phyloP scores from a whole-genome alignment of 2,888 invertebrate genomes.

The Schizotus pectinicornis region DNA sequence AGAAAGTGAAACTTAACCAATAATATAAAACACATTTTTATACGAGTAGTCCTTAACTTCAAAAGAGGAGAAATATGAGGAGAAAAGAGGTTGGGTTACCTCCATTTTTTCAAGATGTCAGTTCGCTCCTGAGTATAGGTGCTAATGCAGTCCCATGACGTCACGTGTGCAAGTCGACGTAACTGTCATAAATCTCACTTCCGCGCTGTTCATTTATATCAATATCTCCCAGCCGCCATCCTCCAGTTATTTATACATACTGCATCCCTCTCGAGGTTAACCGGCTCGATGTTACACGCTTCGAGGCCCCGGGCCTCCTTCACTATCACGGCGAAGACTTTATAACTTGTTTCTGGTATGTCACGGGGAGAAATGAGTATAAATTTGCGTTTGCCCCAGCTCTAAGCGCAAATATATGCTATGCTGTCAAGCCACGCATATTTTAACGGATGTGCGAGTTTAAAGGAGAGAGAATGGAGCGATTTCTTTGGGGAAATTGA shows the following conservation, averaged over 20 bases:
- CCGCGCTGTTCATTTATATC: conserved; percentile 35
- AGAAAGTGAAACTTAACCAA: too few relatives aligned
- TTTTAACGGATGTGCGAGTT: conserved; percentile 25
- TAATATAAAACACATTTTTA: too few relatives aligned
- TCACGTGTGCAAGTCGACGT: conserved; percentile 3
- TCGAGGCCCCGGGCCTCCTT: conserved; percentile 4
- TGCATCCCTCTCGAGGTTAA: conserved; percentile 28
- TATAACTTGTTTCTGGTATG: conserved; percentile 29
- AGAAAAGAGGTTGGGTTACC: too few relatives aligned
- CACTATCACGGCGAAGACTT: conserved; percentile 26
- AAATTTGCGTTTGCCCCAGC: conserved; percentile 25
- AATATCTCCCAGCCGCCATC: conserved; percentile 26
- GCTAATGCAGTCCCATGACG: too few relatives aligned
- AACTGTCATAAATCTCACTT: conserved; percentile 35
- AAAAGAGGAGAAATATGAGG: too few relatives aligned
- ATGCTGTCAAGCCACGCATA: conserved; percentile 23
- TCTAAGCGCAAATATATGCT: conserved; percentile 20
- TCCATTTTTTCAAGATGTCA: too few relatives aligned
- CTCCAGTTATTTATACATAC: conserved; percentile 25
- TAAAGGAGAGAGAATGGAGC: conserved; percentile 1
- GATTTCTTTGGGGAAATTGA: too few relatives aligned
- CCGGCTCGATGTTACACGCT: conserved; percentile 11
- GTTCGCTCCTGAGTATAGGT: too few relatives aligned
- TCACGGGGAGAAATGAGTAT: conserved; percentile 27
- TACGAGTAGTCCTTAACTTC: too few relatives aligned